Percentiles rank a stretch among this genome's conserved stretches.
Conservation (phyloP, 2,113 vertebrate genomes). For the Mastomys natalensis region DNA sequence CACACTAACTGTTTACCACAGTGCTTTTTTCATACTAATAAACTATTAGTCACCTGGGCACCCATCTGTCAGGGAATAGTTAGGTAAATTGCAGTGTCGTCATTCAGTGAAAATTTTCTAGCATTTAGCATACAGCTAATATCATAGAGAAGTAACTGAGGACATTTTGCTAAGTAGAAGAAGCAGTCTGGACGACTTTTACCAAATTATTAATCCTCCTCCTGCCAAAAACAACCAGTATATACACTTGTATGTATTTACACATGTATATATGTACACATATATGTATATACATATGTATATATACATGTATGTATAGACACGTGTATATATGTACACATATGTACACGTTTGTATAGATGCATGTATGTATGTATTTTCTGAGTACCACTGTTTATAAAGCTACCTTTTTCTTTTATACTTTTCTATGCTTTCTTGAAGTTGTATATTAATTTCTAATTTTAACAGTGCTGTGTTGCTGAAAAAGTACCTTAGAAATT, state of each 20-base stretch:
- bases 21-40: slow-evolving; percentile 14
- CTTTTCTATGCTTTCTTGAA: not conserved
- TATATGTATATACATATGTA: not conserved
- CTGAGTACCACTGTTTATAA: not conserved
- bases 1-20: not conserved
- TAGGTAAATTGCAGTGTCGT: not conserved
- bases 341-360: not conserved
- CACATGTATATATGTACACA: not conserved
- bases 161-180: slow-evolving; percentile 26
- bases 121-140: not conserved
- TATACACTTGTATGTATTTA: not conserved
- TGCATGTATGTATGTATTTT: not conserved
- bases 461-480: slow-evolving; percentile 36
- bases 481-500: slow-evolving; percentile 34
- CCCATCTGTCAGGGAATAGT: not conserved
- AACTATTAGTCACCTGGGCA: not conserved
- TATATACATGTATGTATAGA: not conserved
- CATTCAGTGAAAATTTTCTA: not conserved
- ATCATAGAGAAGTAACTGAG: not conserved
- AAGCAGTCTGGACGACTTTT: slow-evolving; percentile 7
- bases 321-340: too few species aligned
- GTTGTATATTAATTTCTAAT: not conserved
- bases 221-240: not conserved
- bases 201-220: not conserved
- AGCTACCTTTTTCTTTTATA: not conserved